Evolutionary conservation across 2,113 vertebrate genomes (phyloP), one percentile per base, ranked within the genome.

Genomic region (Gallinago paraguaiae): DNA sequence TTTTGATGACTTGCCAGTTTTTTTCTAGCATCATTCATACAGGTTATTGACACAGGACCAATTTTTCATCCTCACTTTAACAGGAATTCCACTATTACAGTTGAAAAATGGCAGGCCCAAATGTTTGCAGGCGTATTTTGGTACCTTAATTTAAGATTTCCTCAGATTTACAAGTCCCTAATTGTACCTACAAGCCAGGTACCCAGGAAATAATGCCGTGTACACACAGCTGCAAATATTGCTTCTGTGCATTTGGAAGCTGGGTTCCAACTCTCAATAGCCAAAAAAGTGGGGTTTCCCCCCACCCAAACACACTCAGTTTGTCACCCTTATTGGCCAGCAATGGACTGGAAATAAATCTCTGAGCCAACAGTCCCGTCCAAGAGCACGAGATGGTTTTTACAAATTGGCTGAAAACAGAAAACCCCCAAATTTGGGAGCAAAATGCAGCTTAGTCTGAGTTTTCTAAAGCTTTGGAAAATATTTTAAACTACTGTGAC

Each of bases 1-100:
- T 93, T 97, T 95, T 95, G 69, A 96, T 95, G 93, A 93, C 93
- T 93, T 97, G 96, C 93, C 92, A 94, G 93, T 97, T 94, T 93
- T 93, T 86, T 72, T 90, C 70, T 41, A 95, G 61, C 91, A 96
- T 96, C 90, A 83, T 94, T 97, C 95, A 97, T 84, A 59, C 74
- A 65, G 88, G 89, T 97, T 96, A 96, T 97, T 96, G 97, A 97
- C 86, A 65, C 16, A 78, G 54, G 45, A 90, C 64, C 56, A 68
- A 93, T 95, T 92, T 93, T 91, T 96, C 94, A 92, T 82, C 90
- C 78, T 67, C 0, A 0, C 48, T 92, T 92, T 82, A 89, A 90
- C 86, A 92, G 68, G 56, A 59, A 39, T 76, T 83, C 71, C 78
- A 93, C 84, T 82, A 89, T 46, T 60, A 43, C 43, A 22, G 54